phyloP scores from a whole-genome alignment of 1,140 invertebrate species.

The Meloidogyne hapla region DNA sequence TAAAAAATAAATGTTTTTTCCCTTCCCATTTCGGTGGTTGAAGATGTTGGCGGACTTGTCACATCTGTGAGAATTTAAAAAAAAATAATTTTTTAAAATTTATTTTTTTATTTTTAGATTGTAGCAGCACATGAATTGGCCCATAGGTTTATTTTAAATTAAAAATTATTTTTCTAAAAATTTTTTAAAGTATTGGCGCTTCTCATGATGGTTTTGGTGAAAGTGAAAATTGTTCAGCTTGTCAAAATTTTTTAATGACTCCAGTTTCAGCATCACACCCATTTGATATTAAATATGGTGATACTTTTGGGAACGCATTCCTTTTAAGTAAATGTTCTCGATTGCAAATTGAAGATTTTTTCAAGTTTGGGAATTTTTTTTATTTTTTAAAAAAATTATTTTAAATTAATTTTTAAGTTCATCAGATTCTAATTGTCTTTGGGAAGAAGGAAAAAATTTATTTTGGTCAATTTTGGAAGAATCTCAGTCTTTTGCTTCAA shows the following conservation, averaged over 20 bases:
- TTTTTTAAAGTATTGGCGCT: conserved; percentile 47
- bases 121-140: conserved; percentile 59
- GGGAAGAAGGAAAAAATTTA: conserved; percentile 7
- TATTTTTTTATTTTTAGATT: background rate
- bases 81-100: background rate
- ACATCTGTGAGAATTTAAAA: conserved; percentile 41
- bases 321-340: conserved; percentile 49
- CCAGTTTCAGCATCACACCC: conserved; percentile 36
- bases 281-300: conserved; percentile 43
- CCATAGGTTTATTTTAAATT: conserved; percentile 45
- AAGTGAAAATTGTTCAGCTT: conserved; percentile 39
- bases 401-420: conserved; percentile 37
- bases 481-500: background rate
- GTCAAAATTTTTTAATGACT: conserved; percentile 54
- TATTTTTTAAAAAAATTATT: background rate
- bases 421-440: conserved; percentile 42
- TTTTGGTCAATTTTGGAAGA: background rate
- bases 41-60: conserved; percentile 56
- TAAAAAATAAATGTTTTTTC: background rate
- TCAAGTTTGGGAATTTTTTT: conserved; percentile 38
- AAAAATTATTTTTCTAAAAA: background rate
- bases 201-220: conserved; percentile 50
- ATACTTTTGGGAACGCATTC: conserved; percentile 48
- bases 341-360: conserved; percentile 45
- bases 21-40: conserved; percentile 44